Evolutionary conservation across 2,888 invertebrate genomes (phyloP), one percentile per base, ranked within the genome.

Genomic region (Brachynemurus nebulosus): DNA sequence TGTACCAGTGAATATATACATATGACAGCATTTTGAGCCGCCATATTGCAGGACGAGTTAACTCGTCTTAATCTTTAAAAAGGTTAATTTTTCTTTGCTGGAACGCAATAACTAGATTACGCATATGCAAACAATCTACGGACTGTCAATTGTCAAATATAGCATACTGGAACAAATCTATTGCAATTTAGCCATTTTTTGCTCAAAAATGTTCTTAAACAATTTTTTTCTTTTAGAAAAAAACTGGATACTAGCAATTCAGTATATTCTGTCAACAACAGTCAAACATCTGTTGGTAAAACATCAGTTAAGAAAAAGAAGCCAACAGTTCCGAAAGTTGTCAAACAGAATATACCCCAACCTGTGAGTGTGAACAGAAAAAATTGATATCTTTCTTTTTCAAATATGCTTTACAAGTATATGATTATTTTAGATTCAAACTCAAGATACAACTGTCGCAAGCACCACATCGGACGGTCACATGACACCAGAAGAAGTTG

Each of bases 401-500:
- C n/a, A n/a, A n/a, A n/a, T n/a, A n/a, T n/a, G n/a, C n/a, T n/a
- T n/a, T n/a, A n/a, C n/a, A n/a, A n/a, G n/a, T 23, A 9, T 23
- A 23, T 9, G 9, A n/a, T 27, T 27, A n/a, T 27, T 12, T 64
- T 25, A 76, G 69, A 69, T 75, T 59, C 74, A 72, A 57, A 60
- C 66, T 37, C 62, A 63, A 46, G 65, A 64, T 39, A 66, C 69
- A 52, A 59, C 68, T 57, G 56, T 71, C 49, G 64, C 68, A 3
- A 73, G 72, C 51, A 67, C 74, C 46, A 67, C 78, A 50, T 76
- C 79, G 20, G 84, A 85, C 59, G 85, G 86, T 17, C 86, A 86
- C 56, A 85, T 91, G 83, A 90, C 90, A 7, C 82, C 89, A 0
- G 91, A 90, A 58, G 91, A 92, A 63, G 84, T 91, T 6, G 89